Evolutionary conservation across 2,113 vertebrate genomes (phyloP), one percentile per base, ranked within the genome.

Genomic region (Lepus europaeus): DNA sequence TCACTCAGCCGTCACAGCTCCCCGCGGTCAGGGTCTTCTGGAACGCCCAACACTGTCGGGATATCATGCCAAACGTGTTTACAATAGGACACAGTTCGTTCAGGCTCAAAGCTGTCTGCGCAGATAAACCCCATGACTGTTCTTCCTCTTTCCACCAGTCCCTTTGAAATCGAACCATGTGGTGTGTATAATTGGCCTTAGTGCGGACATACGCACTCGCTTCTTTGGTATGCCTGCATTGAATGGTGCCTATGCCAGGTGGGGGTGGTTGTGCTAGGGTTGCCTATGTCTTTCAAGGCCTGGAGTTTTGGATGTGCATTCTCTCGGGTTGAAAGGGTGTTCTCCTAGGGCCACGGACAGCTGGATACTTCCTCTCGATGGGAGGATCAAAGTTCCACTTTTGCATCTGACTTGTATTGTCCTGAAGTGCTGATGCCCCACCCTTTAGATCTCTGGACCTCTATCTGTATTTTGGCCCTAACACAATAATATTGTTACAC

Each of bases 351-450:
- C 33, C 19, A 73, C 25, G 19, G 4, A n/a, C 49, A 70, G 3
- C 80, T 76, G 59, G 70, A 5, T 5, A 5, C 59, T 59, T 93
- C 36, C 9, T 20, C 39, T 76, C 5, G 49, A 51, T 17, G 22
- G 33, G 20, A 77, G 19, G 68, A 69, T 1, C 11, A 72, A 63
- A 20, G 33, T 81, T 96, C 83, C 74, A 25, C 68, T 73, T 95
- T 97, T 90, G 69, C 53, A 25, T 91, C 51, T 91, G 59, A 95
- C 14, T 33, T 69, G 22, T 45, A 97, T 94, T 92, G 8, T 59
- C 68, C 49, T 90, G 82, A 93, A 97, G 97, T 81, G 23, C 83
- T 96, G 45, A 97, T 96, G 66, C 90, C 29, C 95, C 91, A 89
- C 69, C 61, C 51, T 53, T 77, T 59, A 91, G 78, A 92, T 97